Conservation (phyloP, 2,888 invertebrate species). For the Cheilosia grossa region DNA sequence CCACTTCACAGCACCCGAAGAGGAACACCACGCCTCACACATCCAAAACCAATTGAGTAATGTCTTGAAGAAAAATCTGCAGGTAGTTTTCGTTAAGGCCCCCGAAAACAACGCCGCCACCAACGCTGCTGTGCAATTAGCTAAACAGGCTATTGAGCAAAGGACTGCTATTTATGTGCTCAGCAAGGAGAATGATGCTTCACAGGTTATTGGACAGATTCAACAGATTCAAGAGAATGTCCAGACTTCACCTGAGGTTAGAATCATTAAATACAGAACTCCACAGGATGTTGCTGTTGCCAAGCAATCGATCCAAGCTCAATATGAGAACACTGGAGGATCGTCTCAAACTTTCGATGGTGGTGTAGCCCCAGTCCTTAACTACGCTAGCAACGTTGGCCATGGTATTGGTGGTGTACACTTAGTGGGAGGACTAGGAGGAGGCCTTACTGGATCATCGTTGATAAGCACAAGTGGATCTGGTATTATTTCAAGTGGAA, state of each 20-base stretch:
- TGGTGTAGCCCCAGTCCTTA: constrained; percentile 77
- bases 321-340: constrained; percentile 75
- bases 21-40: too few species aligned
- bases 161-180: constrained; percentile 80
- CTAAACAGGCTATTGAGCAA: too few species aligned
- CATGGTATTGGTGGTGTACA: too few species aligned
- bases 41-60: too few species aligned
- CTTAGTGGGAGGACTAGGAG: too few species aligned
- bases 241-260: constrained; percentile 76
- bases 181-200: constrained; percentile 79
- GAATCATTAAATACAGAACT: constrained; percentile 76
- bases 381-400: constrained; percentile 76
- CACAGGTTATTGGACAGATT: constrained; percentile 78
- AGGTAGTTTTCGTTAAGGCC: too few species aligned
- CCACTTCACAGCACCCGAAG: constrained; percentile 68
- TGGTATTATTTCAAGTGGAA: background rate
- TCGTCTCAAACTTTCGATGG: constrained; percentile 68
- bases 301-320: constrained; percentile 75
- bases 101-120: too few species aligned
- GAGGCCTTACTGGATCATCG: too few species aligned
- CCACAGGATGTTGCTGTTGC: constrained; percentile 74
- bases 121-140: too few species aligned
- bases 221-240: constrained; percentile 70
- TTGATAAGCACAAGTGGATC: background rate
- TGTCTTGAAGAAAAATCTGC: too few species aligned